Base-by-base conservation (phyloP, 2,888 invertebrate species). In the Cerastoderma edule region DNA sequence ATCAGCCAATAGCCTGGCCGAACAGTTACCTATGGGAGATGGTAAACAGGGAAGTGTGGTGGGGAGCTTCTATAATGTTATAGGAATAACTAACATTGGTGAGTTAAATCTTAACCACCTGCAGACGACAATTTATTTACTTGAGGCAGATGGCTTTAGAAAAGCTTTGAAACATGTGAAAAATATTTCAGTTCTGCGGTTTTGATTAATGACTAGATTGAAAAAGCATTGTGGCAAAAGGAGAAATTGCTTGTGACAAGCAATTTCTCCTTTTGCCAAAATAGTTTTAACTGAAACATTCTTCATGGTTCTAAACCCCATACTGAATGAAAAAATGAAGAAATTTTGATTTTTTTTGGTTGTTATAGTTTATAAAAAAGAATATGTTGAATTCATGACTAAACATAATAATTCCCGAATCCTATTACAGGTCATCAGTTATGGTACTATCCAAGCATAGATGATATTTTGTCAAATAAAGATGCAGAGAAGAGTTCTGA, bases 371-470 rank as follows among this genome's bases (percentile, higher is more conserved):
- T n/a, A n/a, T n/a, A n/a, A n/a, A n/a, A n/a, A n/a, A n/a, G n/a
- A n/a, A n/a, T n/a, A n/a, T n/a, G n/a, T n/a, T n/a, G n/a, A n/a
- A n/a, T n/a, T n/a, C n/a, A n/a, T n/a, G n/a, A n/a, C n/a, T n/a
- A n/a, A n/a, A n/a, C n/a, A n/a, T n/a, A n/a, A n/a, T n/a, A n/a
- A n/a, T n/a, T n/a, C n/a, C n/a, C n/a, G n/a, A n/a, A n/a, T n/a
- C n/a, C n/a, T 35, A 13, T 44, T 44, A 24, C 48, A 70, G 70
- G 70, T 4, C 48, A 35, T 35, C 70, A 35, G 32, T 48, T 70
- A 13, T 70, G 63, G 50, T 63, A 70, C 53, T 48, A 70, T 32
- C 60, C 70, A 28, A 48, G 53, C n/a, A 44, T 70, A n/a, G 70
- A 70, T 28, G 53, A 63, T 33, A 28, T 39, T 27, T 22, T 54